phyloP scores from a whole-genome alignment of 2,888 invertebrate species.

The Napeogenes inachia region DNA sequence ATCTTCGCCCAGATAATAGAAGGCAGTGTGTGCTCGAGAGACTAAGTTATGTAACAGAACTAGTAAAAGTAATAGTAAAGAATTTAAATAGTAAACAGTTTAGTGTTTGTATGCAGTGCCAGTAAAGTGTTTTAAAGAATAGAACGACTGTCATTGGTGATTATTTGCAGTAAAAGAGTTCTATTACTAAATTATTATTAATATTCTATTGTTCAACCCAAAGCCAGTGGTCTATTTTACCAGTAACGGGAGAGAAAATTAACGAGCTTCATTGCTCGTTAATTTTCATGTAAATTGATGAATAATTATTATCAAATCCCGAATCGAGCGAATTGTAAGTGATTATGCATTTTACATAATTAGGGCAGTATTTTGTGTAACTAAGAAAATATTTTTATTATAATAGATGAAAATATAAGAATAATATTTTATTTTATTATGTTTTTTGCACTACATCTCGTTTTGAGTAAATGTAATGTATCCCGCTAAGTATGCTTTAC shows the following conservation, averaged over 20 bases:
- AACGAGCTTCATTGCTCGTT: neutral
- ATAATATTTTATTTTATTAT: neutral
- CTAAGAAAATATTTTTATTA: neutral
- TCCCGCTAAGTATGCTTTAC: no score
- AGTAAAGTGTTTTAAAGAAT: no score
- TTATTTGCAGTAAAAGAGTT: neutral
- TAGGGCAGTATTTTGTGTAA: neutral
- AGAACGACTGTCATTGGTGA: no score
- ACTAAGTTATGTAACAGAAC: no score
- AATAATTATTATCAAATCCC: neutral
- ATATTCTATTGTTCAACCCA: neutral
- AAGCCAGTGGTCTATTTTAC: neutral
- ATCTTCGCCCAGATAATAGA: no score
- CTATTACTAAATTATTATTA: neutral
- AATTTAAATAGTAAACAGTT: no score
- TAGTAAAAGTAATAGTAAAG: no score
- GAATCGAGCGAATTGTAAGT: neutral
- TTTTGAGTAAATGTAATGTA: no score
- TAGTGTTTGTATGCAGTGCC: no score
- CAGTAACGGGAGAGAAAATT: neutral
- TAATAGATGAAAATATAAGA: neutral
- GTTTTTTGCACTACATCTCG: no score
- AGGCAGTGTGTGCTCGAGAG: no score
- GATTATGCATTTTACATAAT: slow-evolving; percentile 5
- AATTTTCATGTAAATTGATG: slow-evolving; percentile 2